A percentile compares a stretch with the other conserved stretches of the same genome.
Evolutionary conservation across 2,888 invertebrate genomes (phyloP).

Genomic region (Endotricha flammealis): DNA sequence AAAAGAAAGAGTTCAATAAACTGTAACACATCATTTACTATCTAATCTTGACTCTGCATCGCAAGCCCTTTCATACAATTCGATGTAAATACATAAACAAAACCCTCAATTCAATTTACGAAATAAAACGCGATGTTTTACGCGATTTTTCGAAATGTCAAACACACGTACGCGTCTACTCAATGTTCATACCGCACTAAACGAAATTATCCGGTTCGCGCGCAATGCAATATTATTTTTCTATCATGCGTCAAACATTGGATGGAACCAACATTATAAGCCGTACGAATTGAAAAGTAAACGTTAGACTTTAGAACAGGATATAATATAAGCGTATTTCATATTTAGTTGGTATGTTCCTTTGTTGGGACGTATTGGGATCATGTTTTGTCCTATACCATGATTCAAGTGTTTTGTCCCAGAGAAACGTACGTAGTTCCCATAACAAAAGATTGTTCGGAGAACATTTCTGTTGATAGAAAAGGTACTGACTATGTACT

Average conservation of each 20-base stretch:
- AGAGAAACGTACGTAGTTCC: background rate
- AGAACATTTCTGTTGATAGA: background rate
- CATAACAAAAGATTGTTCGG: background rate
- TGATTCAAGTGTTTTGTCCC: no score
- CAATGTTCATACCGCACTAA: conserved; percentile 32
- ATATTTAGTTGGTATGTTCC: background rate
- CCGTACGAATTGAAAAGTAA: background rate
- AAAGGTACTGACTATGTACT: no score
- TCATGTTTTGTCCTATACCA: conserved; percentile 1
- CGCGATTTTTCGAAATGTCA: conserved; percentile 11
- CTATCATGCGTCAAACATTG: conserved; percentile 16
- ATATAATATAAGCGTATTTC: background rate
- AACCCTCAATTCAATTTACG: conserved; percentile 1
- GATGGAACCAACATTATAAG: conserved; percentile 8
- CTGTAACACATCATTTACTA: conserved; percentile 2
- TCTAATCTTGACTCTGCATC: background rate
- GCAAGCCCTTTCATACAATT: background rate
- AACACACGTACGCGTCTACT: conserved; percentile 26
- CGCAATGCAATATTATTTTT: background rate
- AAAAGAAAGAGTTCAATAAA: conserved; percentile 5
- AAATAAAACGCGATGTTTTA: conserved; percentile 12
- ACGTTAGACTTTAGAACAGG: background rate
- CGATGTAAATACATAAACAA: conserved; percentile 1
- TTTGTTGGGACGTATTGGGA: background rate
- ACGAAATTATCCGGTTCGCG: conserved; percentile 16